Evolutionary conservation across 2,888 invertebrate species (phyloP).

Genomic region (Myopa tessellatipennis): DNA sequence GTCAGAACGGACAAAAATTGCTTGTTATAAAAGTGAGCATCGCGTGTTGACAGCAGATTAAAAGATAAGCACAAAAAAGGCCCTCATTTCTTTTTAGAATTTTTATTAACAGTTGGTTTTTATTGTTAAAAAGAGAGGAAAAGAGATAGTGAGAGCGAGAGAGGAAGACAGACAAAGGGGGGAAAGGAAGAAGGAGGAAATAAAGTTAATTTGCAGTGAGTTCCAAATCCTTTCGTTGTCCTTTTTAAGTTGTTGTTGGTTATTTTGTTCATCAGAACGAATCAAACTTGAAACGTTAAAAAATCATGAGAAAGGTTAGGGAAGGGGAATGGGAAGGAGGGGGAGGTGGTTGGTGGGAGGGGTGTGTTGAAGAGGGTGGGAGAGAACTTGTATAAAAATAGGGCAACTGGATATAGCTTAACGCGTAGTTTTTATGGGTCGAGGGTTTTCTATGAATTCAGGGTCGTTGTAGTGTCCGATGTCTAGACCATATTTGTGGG

Average conservation of each 20-base stretch:
- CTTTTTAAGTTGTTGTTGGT: constrained; percentile 10
- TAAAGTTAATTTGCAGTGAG: neutral
- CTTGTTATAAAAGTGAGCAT: neutral
- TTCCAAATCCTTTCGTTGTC: constrained; percentile 8
- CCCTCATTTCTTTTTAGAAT: neutral
- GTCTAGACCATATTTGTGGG: too few species aligned
- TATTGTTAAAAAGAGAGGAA: neutral
- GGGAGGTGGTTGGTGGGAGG: too few species aligned
- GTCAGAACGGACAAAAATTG: neutral
- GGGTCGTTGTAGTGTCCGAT: too few species aligned
- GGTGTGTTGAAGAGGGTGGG: too few species aligned
- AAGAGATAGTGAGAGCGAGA: neutral
- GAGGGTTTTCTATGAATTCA: too few species aligned
- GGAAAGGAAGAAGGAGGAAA: neutral
- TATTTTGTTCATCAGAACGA: too few species aligned
- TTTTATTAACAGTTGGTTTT: constrained; percentile 1
- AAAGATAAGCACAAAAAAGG: neutral
- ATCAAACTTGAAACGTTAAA: too few species aligned
- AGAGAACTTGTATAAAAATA: too few species aligned
- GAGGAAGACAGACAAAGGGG: neutral
- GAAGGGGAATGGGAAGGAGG: neutral
- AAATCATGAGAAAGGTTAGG: neutral
- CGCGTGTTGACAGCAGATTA: constrained; percentile 14
- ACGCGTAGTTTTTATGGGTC: too few species aligned
- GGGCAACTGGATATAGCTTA: too few species aligned